Conservation (phyloP, 2,888 invertebrate species). For the Callyntrura guangdongensis region DNA sequence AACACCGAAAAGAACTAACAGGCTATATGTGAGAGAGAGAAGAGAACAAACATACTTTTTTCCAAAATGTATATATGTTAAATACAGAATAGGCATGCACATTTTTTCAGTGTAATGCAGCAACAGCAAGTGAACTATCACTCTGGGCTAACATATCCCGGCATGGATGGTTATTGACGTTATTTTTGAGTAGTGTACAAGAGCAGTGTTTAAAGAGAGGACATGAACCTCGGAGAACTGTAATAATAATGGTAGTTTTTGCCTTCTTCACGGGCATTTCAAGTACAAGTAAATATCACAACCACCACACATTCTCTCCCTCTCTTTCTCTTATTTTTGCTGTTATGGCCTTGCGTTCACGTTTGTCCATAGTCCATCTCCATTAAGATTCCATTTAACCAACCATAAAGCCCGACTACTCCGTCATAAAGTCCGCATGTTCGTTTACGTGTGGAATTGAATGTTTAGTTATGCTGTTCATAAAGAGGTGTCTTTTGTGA, state of each 20-base stretch:
- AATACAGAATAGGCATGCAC: background rate
- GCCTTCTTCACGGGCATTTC: conserved; percentile 56
- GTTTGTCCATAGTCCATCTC: background rate
- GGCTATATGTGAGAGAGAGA: background rate
- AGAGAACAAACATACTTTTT: background rate
- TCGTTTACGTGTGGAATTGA: conserved; percentile 10
- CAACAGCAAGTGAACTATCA: conserved; percentile 50
- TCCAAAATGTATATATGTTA: conserved; percentile 24
- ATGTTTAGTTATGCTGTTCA: background rate
- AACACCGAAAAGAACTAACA: background rate
- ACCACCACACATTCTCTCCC: too few relatives aligned
- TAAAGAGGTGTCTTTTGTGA: conserved; percentile 12
- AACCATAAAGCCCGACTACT: background rate
- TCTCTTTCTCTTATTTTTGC: background rate
- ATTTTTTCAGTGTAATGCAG: conserved; percentile 12
- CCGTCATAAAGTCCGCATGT: background rate
- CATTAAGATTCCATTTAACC: background rate
- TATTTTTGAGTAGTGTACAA: conserved; percentile 51
- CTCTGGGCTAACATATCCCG: background rate
- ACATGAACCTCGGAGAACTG: conserved; percentile 68
- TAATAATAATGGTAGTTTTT: conserved; percentile 41
- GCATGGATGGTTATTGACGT: conserved; percentile 65
- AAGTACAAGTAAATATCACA: conserved; percentile 58
- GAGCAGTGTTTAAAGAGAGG: conserved; percentile 60
- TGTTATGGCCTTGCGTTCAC: too few relatives aligned